Conservation (phyloP, 2,113 vertebrate species). For the Pangasianodon gigas region DNA sequence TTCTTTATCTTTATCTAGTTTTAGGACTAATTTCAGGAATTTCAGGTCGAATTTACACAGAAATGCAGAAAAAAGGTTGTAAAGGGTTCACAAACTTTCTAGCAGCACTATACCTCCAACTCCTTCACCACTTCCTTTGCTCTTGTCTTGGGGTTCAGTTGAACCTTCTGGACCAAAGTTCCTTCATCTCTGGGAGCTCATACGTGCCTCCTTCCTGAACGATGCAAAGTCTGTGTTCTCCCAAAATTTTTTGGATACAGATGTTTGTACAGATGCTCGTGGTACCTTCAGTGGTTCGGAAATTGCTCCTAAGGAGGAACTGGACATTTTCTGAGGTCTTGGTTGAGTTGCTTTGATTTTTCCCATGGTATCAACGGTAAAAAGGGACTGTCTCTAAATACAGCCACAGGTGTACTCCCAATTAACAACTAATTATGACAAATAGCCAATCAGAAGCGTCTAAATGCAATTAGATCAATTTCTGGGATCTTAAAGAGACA, state of each 20-base stretch:
- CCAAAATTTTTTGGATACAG: background rate
- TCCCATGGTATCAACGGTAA: background rate
- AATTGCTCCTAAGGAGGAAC: background rate
- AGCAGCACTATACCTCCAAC: background rate
- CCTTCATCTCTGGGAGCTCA: background rate
- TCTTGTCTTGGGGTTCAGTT: background rate
- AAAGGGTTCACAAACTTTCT: background rate
- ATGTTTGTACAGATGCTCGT: background rate
- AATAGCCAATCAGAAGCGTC: background rate
- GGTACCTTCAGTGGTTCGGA: background rate
- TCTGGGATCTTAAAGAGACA: background rate
- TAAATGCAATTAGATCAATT: background rate
- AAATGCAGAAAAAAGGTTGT: background rate
- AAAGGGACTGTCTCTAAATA: background rate
- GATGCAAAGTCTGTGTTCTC: background rate
- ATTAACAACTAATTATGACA: background rate
- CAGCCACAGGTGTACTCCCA: background rate
- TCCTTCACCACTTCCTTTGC: background rate
- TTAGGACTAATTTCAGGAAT: background rate
- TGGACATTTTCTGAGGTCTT: background rate
- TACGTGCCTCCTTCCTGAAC: background rate
- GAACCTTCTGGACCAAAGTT: background rate
- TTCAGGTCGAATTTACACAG: background rate
- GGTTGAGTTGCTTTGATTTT: background rate
- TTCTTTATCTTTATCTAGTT: too few relatives aligned